Evolutionary conservation across 2,888 invertebrate genomes (phyloP), one percentile per base, ranked within the genome.

Genomic region (Barypeithes pellucidus): DNA sequence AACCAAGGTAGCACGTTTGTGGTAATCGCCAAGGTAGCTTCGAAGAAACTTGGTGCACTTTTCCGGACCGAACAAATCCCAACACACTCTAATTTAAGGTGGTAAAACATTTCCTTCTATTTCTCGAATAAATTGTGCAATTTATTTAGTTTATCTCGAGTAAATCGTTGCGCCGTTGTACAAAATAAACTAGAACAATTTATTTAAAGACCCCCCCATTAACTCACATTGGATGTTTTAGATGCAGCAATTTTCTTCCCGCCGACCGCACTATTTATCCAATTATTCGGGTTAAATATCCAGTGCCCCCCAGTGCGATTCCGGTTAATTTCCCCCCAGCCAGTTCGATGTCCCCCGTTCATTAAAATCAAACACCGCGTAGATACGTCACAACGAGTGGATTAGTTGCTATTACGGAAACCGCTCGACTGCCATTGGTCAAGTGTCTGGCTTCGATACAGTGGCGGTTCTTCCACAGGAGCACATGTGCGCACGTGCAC

Each of bases 221-320:
- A 54, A 54, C 33, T 29, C 14, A 14, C 54, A 29, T 16, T 54
- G 33, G 54, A 22, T 33, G 16, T 18, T 57, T 57, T 33, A 57
- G 36, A 57, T 57, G 36, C 54, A 57, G 16, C 54, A 16, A 57
- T 57, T 57, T 33, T 57, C 54, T 57, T 57, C 16, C 16, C 54
- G 29, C 18, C 54, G 11, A 57, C 54, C 33, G 7, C 54, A 57
- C 33, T 36, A 57, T 57, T 57, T 57, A 57, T 57, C 33, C 33
- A 33, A 57, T 57, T 57, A 57, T 57, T 57, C 54, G 33, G 54
- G 54, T 57, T 57, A 57, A 57, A 57, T 57, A 57, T 33, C 54
- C 18, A 57, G 33, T 9, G 33, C 18, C 16, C 29, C 54, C 14
- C 18, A 33, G 29, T 29, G 33, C 11, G 33, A 11, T 33, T 33